Evolutionary conservation across 1,140 invertebrate species (phyloP), one percentile per base, ranked within the genome.

Genomic region (Diabrotica undecimpunctata): DNA sequence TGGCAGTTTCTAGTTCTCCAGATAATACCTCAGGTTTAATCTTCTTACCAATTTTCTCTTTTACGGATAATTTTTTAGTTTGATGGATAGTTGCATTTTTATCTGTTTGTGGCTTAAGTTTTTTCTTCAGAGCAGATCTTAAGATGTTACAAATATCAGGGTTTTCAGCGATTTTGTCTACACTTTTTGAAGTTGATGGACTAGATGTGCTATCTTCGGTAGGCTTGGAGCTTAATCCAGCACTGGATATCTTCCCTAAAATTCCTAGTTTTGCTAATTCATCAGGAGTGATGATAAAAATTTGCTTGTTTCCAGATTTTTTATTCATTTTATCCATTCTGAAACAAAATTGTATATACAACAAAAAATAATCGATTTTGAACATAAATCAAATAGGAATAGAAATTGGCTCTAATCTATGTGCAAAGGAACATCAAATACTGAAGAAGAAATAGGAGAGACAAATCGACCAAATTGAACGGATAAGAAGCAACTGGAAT

Each of bases 81-180:
- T 51, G 12, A 51, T 51, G 12, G 9, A 2, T 5, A 51, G 46
- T 51, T 51, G 46, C 1, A 51, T 51, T 51, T 10, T 51, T 51
- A 8, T 50, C n/a, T 50, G n/a, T 8, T n/a, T 8, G n/a, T 50
- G 9, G 9, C 46, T 10, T 51, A 10, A 51, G 12, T 51, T 51
- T 12, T 12, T 12, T 12, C 12, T 51, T 51, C 9, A 51, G 9
- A 10, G 12, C 9, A 2, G 9, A 2, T 51, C 9, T 51, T 51
- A 51, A 51, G 9, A 51, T 51, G 9, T 51, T 51, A 53, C 51
- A 53, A 53, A 53, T 14, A 5, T 53, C 51, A 53, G 14, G 14
- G 0, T 5, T 53, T 53, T 8, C n/a, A n/a, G 25, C 4, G 25
- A 25, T 25, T 25, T 25, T 25, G 25, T 25, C 25, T 25, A 25